Evolutionary conservation across 1,140 invertebrate species (phyloP), one percentile per base, ranked within the genome.

Genomic region (Pinna nobilis): DNA sequence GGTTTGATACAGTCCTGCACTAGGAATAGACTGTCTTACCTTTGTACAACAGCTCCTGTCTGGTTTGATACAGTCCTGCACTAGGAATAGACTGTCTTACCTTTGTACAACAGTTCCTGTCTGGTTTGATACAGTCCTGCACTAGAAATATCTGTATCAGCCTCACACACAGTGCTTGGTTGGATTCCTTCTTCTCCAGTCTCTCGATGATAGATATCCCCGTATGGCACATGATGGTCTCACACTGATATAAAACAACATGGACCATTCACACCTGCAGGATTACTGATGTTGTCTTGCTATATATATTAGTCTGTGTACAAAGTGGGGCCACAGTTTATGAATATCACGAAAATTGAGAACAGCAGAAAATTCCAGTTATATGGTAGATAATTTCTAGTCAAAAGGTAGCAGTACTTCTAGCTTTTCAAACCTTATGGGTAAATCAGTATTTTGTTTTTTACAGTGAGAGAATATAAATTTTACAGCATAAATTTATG

Each of bases 1-100:
- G 76, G 74, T 68, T 71, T 79, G 18, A 84, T 79, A 81, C 83
- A 84, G 65, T 84, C 77, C 70, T 84, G 83, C 7, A 84, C 78
- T 6, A 84, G 79, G 55, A 84, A 83, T 18, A 47, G 44, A 6
- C 20, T 25, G 13, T 2, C 70, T 65, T 51, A 84, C 82, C 72
- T 82, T 78, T 60, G 78, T 84, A 60, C 79, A 74, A 33, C 80
- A 73, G 30, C 77, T 64, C 25, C 77, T 59, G 35, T 76, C 74
- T 6, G 76, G 74, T 68, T 71, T 79, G 18, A 84, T 79, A 81
- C 83, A 84, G 65, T 84, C 77, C 70, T 84, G 83, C 7, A 84
- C 25, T 20, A 47, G 20, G 20, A 15, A 47, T 20, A 47, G 44
- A 6, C 20, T 25, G 13, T 2, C 70, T 65, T 51, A 84, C 82